These are phyloP conservation scores for Rhincodon typus DNA, from an alignment of 2,797 vertebrate genomes.

Conservation along the genomic window DNA sequence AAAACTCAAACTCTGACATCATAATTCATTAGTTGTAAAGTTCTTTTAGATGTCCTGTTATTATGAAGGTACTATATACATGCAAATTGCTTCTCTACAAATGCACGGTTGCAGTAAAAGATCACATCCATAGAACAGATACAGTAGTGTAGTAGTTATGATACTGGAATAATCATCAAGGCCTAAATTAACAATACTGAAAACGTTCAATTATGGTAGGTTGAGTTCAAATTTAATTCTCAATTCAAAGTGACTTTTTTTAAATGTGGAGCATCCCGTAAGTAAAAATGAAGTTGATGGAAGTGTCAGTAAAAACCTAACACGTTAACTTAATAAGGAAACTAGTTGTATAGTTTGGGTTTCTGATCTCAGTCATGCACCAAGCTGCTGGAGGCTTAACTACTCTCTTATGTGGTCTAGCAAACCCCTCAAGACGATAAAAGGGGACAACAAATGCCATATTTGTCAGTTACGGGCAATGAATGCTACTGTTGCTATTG, in stretches of 20 bases:
- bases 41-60: background rate
- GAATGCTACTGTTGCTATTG: background rate
- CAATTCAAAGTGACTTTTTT: background rate
- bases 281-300: background rate
- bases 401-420: background rate
- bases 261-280: too few species aligned
- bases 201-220: background rate
- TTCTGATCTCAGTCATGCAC: background rate
- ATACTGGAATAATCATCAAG: background rate
- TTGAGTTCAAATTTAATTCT: background rate
- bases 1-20: too few species aligned
- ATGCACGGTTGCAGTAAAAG: background rate
- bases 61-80: background rate
- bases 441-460: background rate
- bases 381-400: background rate
- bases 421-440: background rate
- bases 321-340: background rate
- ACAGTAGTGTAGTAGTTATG: background rate
- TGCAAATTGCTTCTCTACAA: background rate
- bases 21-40: background rate
- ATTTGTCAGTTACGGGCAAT: background rate
- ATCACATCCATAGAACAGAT: background rate
- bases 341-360: background rate
- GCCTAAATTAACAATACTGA: background rate
- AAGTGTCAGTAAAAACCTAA: background rate